These are phyloP conservation scores for Cirrhinus mrigala DNA, from an alignment of 2,797 vertebrate genomes.

Conservation along the genomic window DNA sequence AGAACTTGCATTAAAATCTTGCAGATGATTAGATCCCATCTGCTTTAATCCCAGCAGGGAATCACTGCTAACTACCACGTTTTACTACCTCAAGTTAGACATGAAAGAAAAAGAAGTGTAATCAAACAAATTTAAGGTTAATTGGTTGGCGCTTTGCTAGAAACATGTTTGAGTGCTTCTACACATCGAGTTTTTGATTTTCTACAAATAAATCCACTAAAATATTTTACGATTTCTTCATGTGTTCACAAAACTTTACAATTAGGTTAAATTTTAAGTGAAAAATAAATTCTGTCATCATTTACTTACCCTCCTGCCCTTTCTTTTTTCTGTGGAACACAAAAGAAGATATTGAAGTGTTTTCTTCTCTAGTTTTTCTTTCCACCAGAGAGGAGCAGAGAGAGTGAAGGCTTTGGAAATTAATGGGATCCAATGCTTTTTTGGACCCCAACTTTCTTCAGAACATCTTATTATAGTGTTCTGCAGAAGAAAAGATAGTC, in stretches of 20 bases:
- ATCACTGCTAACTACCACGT: neutral
- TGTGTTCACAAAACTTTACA: neutral
- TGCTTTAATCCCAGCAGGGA: constrained; percentile 15
- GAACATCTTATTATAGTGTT: too few species aligned
- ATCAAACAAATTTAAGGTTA: neutral
- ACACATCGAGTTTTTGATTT: neutral
- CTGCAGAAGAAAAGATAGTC: too few species aligned
- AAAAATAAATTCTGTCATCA: too few species aligned
- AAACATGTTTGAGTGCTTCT: neutral
- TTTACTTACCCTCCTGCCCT: too few species aligned
- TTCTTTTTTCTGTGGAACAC: too few species aligned
- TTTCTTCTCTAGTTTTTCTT: too few species aligned
- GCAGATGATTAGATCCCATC: neutral
- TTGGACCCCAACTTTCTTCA: too few species aligned
- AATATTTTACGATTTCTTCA: neutral
- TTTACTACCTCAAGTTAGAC: neutral
- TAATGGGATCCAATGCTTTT: too few species aligned
- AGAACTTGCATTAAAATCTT: neutral
- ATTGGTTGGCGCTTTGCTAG: neutral
- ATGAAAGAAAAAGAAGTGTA: neutral
- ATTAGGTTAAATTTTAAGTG: neutral
- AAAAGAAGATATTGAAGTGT: too few species aligned
- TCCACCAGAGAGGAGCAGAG: too few species aligned
- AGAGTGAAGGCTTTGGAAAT: too few species aligned
- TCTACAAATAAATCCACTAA: neutral